Base-by-base conservation (phyloP, 2,888 invertebrate species). In the Steinernema scapterisci region DNA sequence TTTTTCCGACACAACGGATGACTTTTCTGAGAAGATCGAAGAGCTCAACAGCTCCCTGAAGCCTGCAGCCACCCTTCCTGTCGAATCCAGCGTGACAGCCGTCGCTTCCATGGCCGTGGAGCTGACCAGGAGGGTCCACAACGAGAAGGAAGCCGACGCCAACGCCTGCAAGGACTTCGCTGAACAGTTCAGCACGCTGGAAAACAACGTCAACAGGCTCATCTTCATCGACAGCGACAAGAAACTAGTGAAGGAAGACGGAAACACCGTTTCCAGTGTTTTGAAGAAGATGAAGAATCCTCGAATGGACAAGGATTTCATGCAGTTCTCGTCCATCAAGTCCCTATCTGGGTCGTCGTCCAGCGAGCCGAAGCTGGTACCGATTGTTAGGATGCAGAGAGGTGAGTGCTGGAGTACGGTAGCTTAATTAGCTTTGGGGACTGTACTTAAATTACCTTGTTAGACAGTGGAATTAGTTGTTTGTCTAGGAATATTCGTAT, bases 211-310 rank as follows among this genome's bases (percentile, higher is more conserved):
- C 7, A 78, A 78, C 52, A 76, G 81, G 13, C 75, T 81, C 45
- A 56, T 76, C 1, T 76, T 79, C 52, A 48, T 81, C 51, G 80
- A 81, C 70, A 71, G 63, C 0, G 80, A 80, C 43, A 77, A 79
- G 23, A 73, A 76, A 48, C 46, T 78, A 31, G 76, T 81, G 0
- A 74, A 31, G 38, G 63, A 63, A n/a, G n/a, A 31, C 27, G 63
- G 63, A 38, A 31, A 31, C 13, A 13, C 16, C n/a, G 25, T 27
- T 27, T 27, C 63, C 7, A 63, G 31, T 13, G 27, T 27, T 25
- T 13, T 63, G 25, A 63, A 63, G 38, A 63, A 63, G 63, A 21
- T 63, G 63, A 63, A 63, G 19, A 31, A 25, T 31, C 31, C 63
- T 63, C 63, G 3, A 27, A 27, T 63, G 27, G 63, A 63, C 25